These are phyloP conservation scores for Apis cerana DNA, from an alignment of 1,140 invertebrate species.

Conservation along the genomic window DNA sequence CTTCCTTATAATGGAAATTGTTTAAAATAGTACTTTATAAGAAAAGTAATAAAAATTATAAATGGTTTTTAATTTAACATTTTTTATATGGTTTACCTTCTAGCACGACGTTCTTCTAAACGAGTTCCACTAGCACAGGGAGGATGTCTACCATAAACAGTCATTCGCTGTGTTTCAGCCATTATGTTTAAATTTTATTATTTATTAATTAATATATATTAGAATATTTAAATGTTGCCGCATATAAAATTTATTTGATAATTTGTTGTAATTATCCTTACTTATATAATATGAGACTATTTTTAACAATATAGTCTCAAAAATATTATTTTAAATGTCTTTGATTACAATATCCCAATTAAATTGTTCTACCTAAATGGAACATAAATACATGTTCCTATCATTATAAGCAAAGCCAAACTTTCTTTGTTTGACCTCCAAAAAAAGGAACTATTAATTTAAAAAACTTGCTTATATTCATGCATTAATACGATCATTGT, in stretches of 20 bases:
- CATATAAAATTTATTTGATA: conserved; percentile 7
- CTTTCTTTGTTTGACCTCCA: conserved; percentile 1
- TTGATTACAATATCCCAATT: conserved; percentile 7
- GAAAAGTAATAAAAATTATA: neutral
- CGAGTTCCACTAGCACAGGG: conserved; percentile 86
- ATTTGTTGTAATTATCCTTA: conserved; percentile 16
- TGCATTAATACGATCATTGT: conserved; percentile 14
- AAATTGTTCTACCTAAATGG: conserved; percentile 19
- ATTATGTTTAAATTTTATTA: conserved; percentile 53
- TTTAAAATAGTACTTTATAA: neutral
- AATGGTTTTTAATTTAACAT: neutral
- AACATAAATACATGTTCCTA: conserved; percentile 15
- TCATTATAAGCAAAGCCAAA: conserved; percentile 13
- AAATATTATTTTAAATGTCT: conserved; percentile 17
- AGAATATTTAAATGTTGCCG: neutral
- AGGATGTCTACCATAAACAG: conserved; percentile 85
- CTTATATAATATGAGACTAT: conserved; percentile 16
- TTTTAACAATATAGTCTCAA: conserved; percentile 20
- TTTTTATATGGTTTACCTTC: conserved; percentile 80
- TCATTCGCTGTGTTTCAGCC: conserved; percentile 82
- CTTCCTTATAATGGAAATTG: neutral
- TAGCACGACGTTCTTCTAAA: conserved; percentile 87
- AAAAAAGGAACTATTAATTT: neutral
- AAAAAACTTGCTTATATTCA: neutral
- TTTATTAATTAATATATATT: conserved; percentile 24